Percentiles rank a stretch among this genome's conserved stretches.
phyloP scores from a whole-genome alignment of 2,888 invertebrate genomes.

The Luperina testacea region DNA sequence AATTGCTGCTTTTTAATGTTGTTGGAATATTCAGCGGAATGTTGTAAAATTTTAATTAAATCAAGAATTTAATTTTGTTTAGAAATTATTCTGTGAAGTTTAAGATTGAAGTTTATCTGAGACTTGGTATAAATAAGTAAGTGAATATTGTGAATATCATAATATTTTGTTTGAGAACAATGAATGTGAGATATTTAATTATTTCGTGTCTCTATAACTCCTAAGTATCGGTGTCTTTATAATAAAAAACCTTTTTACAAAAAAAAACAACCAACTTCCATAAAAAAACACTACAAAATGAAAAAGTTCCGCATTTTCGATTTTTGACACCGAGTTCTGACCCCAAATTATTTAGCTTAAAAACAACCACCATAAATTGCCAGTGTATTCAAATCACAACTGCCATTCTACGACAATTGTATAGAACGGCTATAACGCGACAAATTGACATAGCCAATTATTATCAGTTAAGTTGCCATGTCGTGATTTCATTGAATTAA shows the following conservation, averaged over 20 bases:
- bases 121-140: not conserved
- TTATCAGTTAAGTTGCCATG: not conserved
- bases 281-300: too few species aligned
- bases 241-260: too few species aligned
- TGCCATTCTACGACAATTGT: too few species aligned
- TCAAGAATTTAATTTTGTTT: conserved; percentile 38
- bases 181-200: not conserved
- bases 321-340: too few species aligned
- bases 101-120: not conserved
- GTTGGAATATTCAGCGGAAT: conserved; percentile 22
- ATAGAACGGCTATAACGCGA: not conserved
- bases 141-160: conserved; percentile 11
- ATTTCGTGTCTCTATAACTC: too few species aligned
- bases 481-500: too few species aligned
- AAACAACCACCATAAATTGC: not conserved
- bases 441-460: not conserved
- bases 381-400: not conserved
- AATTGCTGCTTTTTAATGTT: conserved; percentile 27
- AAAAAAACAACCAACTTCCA: too few species aligned
- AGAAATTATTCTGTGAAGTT: conserved; percentile 13
- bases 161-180: not conserved
- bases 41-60: conserved; percentile 40
- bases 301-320: too few species aligned
- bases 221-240: too few species aligned
- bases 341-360: not conserved